Conservation (phyloP, 2,888 invertebrate genomes). For the Tetragonula carbonaria region DNA sequence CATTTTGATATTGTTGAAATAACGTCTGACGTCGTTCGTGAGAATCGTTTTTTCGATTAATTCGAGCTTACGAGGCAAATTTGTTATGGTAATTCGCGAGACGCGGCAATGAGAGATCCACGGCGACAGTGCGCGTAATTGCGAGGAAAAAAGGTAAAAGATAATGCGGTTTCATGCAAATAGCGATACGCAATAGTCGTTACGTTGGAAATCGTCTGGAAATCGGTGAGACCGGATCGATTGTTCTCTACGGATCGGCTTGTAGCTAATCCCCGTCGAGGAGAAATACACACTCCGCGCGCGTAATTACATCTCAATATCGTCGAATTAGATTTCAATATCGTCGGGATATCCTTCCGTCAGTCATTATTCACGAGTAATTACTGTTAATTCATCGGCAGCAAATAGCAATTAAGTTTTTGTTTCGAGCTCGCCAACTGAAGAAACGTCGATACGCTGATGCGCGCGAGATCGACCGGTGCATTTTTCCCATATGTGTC, state of each 20-base stretch:
- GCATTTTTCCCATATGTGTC: slow-evolving; percentile 14
- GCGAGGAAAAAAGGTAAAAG: background rate
- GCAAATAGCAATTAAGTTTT: slow-evolving; percentile 45
- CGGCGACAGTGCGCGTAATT: background rate
- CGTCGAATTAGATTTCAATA: slow-evolving; percentile 22
- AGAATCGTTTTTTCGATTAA: background rate
- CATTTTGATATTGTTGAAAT: no score
- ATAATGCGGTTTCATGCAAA: slow-evolving; percentile 11
- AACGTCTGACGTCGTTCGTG: background rate
- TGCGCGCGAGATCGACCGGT: background rate
- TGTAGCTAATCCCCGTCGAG: background rate
- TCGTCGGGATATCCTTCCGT: slow-evolving; percentile 6
- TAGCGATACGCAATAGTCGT: background rate
- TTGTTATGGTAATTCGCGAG: slow-evolving; percentile 14
- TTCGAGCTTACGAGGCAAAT: background rate
- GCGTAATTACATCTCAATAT: slow-evolving; percentile 16
- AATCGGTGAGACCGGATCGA: background rate
- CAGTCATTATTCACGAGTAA: slow-evolving; percentile 28
- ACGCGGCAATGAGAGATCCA: background rate
- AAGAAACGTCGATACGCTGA: slow-evolving; percentile 20
- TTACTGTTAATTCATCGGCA: slow-evolving; percentile 32
- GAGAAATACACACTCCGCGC: no score
- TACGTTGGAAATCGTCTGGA: background rate
- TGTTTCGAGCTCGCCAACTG: background rate
- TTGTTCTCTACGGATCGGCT: background rate